Evolutionary conservation across 2,113 vertebrate genomes (phyloP).

Genomic region (Hippoglossus stenolepis): DNA sequence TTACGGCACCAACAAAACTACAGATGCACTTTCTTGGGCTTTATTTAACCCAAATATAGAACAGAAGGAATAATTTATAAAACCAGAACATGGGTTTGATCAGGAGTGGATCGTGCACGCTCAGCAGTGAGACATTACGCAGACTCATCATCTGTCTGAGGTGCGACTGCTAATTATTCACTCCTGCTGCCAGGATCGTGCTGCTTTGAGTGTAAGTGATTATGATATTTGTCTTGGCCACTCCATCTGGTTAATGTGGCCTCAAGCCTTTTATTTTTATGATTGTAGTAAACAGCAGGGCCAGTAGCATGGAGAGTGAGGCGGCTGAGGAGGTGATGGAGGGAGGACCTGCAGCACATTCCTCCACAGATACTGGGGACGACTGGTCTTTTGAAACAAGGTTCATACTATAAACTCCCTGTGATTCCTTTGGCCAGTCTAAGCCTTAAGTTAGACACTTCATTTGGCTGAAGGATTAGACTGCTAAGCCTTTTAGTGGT

Average conservation of each 20-base stretch:
- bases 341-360: constrained; percentile 5
- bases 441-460: constrained; percentile 69
- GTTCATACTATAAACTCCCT: constrained; percentile 28
- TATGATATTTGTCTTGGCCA: neutral
- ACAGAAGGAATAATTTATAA: too few relatives aligned
- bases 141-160: neutral
- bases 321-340: neutral
- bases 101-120: neutral
- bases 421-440: constrained; percentile 61
- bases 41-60: too few relatives aligned
- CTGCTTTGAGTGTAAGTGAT: neutral
- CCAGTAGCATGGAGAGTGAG: neutral
- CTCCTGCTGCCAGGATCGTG: neutral
- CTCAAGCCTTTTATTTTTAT: neutral
- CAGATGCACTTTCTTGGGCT: too few relatives aligned
- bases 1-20: too few relatives aligned
- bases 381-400: constrained; percentile 8
- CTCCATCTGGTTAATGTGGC: neutral
- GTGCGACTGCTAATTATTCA: constrained; percentile 2
- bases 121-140: neutral
- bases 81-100: too few relatives aligned
- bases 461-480: constrained; percentile 78
- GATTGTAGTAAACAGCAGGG: neutral
- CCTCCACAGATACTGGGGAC: constrained; percentile 2
- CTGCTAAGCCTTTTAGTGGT: constrained; percentile 76